These are phyloP conservation scores for Uloborus diversus DNA, from an alignment of 1,140 invertebrate genomes.

Conservation along the genomic window DNA sequence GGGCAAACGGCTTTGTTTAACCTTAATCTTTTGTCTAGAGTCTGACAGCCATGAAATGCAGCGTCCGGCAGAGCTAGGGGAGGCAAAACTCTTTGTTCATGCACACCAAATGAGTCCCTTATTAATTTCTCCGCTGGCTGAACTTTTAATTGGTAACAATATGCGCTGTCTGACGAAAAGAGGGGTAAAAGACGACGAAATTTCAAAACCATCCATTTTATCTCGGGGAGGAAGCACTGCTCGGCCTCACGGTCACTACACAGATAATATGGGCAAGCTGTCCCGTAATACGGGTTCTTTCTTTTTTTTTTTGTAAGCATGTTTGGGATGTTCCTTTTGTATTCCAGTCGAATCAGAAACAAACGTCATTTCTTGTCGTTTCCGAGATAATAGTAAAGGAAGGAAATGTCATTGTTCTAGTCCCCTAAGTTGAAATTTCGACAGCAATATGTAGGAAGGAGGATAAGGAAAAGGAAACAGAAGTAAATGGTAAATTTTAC, in stretches of 20 bases:
- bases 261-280: conserved; percentile 52
- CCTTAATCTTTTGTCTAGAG: conserved; percentile 53
- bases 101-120: conserved; percentile 44
- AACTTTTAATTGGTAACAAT: conserved; percentile 54
- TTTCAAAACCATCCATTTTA: conserved; percentile 19
- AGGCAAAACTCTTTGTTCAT: conserved; percentile 34
- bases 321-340: background rate
- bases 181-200: background rate
- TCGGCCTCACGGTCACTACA: conserved; percentile 30
- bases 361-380: background rate
- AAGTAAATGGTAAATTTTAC: background rate
- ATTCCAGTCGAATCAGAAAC: background rate
- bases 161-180: conserved; percentile 3
- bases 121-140: conserved; percentile 46
- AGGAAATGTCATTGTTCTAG: background rate
- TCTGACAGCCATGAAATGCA: conserved; percentile 52
- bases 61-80: conserved; percentile 24
- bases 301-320: background rate
- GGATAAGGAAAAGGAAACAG: background rate
- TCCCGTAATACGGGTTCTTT: background rate
- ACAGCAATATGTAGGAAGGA: too few species aligned
- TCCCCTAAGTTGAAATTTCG: background rate
- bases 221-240: background rate
- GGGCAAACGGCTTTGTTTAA: conserved; percentile 51
- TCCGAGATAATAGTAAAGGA: background rate